Conservation (phyloP, 2,888 invertebrate genomes). For the Chrysolina haemoptera region DNA sequence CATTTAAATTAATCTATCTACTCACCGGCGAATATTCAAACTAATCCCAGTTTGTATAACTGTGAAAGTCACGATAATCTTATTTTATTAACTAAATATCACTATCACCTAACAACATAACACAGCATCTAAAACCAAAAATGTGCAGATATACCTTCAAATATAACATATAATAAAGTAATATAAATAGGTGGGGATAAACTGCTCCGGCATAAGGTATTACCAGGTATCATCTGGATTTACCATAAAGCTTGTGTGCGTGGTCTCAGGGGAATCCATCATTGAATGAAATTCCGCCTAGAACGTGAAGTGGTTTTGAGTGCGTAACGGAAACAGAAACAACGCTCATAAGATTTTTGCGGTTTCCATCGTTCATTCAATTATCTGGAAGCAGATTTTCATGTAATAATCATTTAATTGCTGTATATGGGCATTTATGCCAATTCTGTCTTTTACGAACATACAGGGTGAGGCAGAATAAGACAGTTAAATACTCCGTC, state of each 20-base stretch:
- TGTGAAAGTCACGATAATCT: slow-evolving; percentile 22
- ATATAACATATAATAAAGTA: slow-evolving; percentile 18
- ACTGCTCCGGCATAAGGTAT: slow-evolving; percentile 16
- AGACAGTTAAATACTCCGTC: too few relatives aligned
- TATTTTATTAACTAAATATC: slow-evolving; percentile 17
- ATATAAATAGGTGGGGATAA: slow-evolving; percentile 22
- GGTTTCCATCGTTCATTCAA: neutral
- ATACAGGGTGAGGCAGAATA: too few relatives aligned
- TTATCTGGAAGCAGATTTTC: too few relatives aligned
- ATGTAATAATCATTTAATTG: too few relatives aligned
- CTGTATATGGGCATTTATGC: too few relatives aligned
- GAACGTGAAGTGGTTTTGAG: neutral
- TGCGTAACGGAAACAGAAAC: neutral
- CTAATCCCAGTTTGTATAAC: slow-evolving; percentile 18
- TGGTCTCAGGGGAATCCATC: neutral
- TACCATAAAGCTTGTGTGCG: slow-evolving; percentile 4
- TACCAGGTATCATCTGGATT: slow-evolving; percentile 19
- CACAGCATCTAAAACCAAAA: slow-evolving; percentile 23
- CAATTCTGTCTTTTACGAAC: too few relatives aligned
- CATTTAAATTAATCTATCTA: neutral
- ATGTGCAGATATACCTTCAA: slow-evolving; percentile 29
- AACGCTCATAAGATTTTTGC: neutral
- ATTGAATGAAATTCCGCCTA: neutral
- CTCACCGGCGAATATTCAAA: slow-evolving; percentile 21
- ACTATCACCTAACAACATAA: slow-evolving; percentile 24